phyloP scores from a whole-genome alignment of 1,140 invertebrate genomes.

The Lanistes nyassanus region DNA sequence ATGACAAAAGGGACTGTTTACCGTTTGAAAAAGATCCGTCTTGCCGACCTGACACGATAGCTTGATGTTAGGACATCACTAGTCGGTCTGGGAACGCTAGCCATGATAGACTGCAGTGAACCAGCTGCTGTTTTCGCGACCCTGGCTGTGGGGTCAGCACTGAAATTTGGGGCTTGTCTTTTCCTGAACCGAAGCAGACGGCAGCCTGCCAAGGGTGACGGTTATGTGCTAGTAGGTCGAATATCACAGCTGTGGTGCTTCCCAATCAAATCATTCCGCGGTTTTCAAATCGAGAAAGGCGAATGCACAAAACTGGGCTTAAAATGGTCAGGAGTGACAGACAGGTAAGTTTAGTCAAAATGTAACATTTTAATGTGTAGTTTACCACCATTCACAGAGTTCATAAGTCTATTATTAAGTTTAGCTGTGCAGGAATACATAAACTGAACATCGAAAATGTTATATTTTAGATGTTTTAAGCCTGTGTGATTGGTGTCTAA shows the following conservation, averaged over 20 bases:
- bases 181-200: conserved; percentile 11
- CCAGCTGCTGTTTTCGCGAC: conserved; percentile 33
- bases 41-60: too few relatives aligned
- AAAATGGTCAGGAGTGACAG: conserved; percentile 37
- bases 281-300: conserved; percentile 43
- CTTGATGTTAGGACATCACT: too few relatives aligned
- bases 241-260: conserved; percentile 47
- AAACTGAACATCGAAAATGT: background rate
- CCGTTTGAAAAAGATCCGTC: too few relatives aligned
- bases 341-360: conserved; percentile 41
- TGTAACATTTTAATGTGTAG: background rate
- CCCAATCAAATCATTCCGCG: conserved; percentile 60
- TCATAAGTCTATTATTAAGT: too few relatives aligned
- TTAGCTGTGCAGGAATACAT: background rate
- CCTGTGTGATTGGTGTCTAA: too few relatives aligned
- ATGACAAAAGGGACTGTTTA: too few relatives aligned
- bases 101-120: background rate
- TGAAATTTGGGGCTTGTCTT: conserved; percentile 34
- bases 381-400: background rate
- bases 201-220: background rate
- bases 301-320: conserved; percentile 51
- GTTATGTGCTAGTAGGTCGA: conserved; percentile 39
- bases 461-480: background rate
- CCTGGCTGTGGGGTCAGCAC: conserved; percentile 35
- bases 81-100: background rate